A percentile compares a stretch with the other conserved stretches of the same genome.
Evolutionary conservation across 2,888 invertebrate genomes (phyloP).

Genomic region (Agrotis ipsilon): DNA sequence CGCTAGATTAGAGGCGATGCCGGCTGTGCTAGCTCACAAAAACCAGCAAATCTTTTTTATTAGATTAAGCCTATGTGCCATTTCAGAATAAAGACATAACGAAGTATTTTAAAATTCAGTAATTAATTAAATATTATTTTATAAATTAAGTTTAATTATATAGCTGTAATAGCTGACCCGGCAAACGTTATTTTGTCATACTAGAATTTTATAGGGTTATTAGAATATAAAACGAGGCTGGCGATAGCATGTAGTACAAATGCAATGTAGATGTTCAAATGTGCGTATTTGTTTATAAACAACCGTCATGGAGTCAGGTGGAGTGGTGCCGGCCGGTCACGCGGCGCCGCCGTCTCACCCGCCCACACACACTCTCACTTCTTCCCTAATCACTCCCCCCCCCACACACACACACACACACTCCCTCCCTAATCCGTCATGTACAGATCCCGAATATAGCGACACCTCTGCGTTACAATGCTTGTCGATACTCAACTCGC

Average conservation of each 20-base stretch:
- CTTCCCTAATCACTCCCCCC: not conserved
- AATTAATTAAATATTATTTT: too few species aligned
- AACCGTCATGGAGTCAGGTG: not conserved
- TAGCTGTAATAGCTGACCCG: too few species aligned
- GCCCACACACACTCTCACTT: not conserved
- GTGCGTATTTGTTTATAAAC: slow-evolving; percentile 1
- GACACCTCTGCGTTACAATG: not conserved
- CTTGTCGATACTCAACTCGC: too few species aligned
- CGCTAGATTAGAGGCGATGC: slow-evolving; percentile 19
- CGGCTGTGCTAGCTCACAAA: slow-evolving; percentile 10
- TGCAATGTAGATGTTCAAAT: not conserved
- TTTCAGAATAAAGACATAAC: not conserved
- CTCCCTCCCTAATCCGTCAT: not conserved
- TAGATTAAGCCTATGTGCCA: slow-evolving; percentile 18
- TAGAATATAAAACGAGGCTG: too few species aligned
- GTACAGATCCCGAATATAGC: not conserved
- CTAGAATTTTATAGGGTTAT: too few species aligned
- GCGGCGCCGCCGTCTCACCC: slow-evolving; percentile 1
- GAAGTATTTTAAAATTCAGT: too few species aligned
- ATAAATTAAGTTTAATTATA: not conserved
- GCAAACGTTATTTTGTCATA: too few species aligned
- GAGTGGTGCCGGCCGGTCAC: slow-evolving; percentile 9
- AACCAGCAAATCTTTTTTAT: slow-evolving; percentile 27
- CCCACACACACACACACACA: not conserved
- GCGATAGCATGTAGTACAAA: not conserved